Evolutionary conservation across 1,140 invertebrate species (phyloP).

Genomic region (Olivierus martensii): DNA sequence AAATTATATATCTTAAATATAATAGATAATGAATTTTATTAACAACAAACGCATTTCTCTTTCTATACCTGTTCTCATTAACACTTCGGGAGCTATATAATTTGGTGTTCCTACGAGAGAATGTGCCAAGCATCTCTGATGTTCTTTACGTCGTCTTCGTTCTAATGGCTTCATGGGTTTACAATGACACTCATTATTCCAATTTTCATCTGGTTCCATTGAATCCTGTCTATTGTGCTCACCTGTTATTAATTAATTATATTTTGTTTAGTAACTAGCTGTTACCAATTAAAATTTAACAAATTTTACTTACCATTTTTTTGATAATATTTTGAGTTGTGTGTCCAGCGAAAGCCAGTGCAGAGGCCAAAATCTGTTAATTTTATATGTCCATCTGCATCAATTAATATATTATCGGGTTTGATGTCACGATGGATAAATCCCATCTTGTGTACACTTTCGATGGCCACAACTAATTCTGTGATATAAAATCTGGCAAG

Average conservation of each 20-base stretch:
- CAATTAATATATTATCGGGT: slow-evolving; percentile 97
- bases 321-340: slow-evolving; percentile 98
- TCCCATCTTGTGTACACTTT: slow-evolving; percentile 98
- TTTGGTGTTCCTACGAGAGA: slow-evolving; percentile 97
- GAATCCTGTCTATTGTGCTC: slow-evolving; percentile 87
- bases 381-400: slow-evolving; percentile 95
- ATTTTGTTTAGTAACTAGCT: too few relatives aligned
- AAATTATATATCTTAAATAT: not conserved
- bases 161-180: slow-evolving; percentile 58
- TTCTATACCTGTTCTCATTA: slow-evolving; percentile 49
- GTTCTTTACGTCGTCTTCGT: slow-evolving; percentile 60
- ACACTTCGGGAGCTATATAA: slow-evolving; percentile 95
- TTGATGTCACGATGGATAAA: slow-evolving; percentile 76
- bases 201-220: slow-evolving; percentile 80
- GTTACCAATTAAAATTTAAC: too few relatives aligned
- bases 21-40: not conserved
- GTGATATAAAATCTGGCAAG: slow-evolving; percentile 93
- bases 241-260: slow-evolving; percentile 43
- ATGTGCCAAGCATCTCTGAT: slow-evolving; percentile 87
- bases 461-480: slow-evolving; percentile 92
- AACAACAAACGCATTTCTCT: too few relatives aligned
- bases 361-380: slow-evolving; percentile 97
- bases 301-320: slow-evolving; percentile 65
- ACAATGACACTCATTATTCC: slow-evolving; percentile 27
- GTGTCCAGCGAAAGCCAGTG: slow-evolving; percentile 97